Evolutionary conservation across 2,888 invertebrate species (phyloP).

Genomic region (Heliconius erato): DNA sequence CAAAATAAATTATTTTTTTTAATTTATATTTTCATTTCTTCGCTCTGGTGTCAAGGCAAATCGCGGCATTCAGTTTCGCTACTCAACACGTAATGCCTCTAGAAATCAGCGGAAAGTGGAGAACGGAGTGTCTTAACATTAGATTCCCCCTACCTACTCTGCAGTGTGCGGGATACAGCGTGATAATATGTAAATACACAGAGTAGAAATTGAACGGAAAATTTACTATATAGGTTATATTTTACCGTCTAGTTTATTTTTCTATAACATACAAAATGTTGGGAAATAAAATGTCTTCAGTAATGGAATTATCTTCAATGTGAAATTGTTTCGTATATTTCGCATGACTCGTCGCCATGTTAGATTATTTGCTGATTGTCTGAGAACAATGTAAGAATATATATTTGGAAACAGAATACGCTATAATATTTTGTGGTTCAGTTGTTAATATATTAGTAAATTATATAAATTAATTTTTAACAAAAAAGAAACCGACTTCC

Average conservation of each 20-base stretch:
- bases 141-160: too few relatives aligned
- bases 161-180: too few relatives aligned
- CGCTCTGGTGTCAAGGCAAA: too few relatives aligned
- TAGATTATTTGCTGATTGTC: slow-evolving; percentile 19
- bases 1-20: too few relatives aligned
- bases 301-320: not conserved
- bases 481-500: too few relatives aligned
- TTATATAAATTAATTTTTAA: not conserved
- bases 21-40: too few relatives aligned
- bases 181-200: not conserved
- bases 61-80: too few relatives aligned
- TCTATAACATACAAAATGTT: not conserved
- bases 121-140: too few relatives aligned
- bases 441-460: not conserved
- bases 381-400: slow-evolving; percentile 4
- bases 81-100: too few relatives aligned
- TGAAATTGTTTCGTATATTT: slow-evolving; percentile 28
- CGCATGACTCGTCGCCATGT: slow-evolving; percentile 5
- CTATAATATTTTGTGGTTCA: not conserved
- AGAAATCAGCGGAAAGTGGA: too few relatives aligned
- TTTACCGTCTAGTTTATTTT: not conserved
- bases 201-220: not conserved
- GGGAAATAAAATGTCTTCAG: not conserved
- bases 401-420: not conserved
- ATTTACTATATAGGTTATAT: not conserved